These are phyloP conservation scores for Teleopsis dalmanni DNA, from an alignment of 1,140 invertebrate genomes.

Conservation along the genomic window DNA sequence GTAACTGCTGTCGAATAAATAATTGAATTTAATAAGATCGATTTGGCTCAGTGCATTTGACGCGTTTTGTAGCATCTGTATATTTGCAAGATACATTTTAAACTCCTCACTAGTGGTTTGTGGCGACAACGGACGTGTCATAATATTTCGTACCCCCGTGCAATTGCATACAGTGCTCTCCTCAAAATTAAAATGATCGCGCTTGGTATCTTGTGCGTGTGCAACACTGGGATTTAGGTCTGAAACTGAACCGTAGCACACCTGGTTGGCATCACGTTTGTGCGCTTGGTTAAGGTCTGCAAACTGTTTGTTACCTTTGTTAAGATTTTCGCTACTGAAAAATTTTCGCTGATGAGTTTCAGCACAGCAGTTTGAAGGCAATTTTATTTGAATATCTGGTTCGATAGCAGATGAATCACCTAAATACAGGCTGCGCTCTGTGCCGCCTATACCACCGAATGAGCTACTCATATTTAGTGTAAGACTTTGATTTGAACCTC, in stretches of 20 bases:
- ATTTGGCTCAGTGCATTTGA: conserved; percentile 51
- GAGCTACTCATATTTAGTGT: conserved; percentile 56
- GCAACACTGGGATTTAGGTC: conserved; percentile 29
- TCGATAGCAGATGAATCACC: conserved; percentile 5
- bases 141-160: conserved; percentile 49
- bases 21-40: conserved; percentile 50
- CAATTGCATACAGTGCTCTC: conserved; percentile 28
- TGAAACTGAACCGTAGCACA: conserved; percentile 38
- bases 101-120: conserved; percentile 58
- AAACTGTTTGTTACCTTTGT: conserved; percentile 21
- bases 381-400: not conserved
- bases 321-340: conserved; percentile 40
- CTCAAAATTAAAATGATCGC: conserved; percentile 12
- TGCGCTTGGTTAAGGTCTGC: conserved; percentile 21
- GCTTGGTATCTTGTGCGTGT: not conserved
- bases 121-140: conserved; percentile 53
- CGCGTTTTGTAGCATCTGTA: conserved; percentile 59
- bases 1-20: conserved; percentile 51
- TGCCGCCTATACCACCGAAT: conserved; percentile 13
- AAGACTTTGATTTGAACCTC: conserved; percentile 79
- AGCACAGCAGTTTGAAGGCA: conserved; percentile 35
- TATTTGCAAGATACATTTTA: conserved; percentile 59
- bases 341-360: conserved; percentile 43
- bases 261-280: conserved; percentile 17
- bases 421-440: conserved; percentile 9